Conservation (phyloP, 2,888 invertebrate species). For the Tupiocoris notatus region DNA sequence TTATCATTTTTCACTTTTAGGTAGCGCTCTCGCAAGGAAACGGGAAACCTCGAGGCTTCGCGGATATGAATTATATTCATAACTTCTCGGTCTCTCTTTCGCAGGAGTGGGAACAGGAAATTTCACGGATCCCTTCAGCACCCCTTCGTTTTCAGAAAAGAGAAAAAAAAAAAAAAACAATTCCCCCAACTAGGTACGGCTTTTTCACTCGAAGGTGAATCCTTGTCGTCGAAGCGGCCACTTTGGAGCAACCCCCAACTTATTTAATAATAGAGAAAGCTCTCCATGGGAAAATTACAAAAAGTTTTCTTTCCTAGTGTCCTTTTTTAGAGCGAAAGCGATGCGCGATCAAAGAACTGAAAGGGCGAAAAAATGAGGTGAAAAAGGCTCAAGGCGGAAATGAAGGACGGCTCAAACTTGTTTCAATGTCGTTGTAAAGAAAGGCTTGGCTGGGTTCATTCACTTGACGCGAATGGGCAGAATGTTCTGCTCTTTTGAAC, state of each 20-base stretch:
- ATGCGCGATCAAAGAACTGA: not conserved
- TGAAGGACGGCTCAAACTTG: not conserved
- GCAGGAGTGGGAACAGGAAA: not conserved
- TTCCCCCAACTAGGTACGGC: too few species aligned
- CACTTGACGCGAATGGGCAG: too few species aligned
- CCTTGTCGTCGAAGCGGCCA: not conserved
- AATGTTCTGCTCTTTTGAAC: too few species aligned
- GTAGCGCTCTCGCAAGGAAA: not conserved
- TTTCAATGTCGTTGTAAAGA: too few species aligned
- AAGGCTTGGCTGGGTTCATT: too few species aligned
- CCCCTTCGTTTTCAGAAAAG: not conserved
- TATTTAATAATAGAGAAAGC: not conserved
- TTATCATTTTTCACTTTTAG: not conserved
- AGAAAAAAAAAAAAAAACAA: not conserved
- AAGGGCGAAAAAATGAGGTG: not conserved
- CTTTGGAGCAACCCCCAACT: not conserved
- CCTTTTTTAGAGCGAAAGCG: not conserved
- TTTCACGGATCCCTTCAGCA: not conserved
- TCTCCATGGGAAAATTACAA: not conserved
- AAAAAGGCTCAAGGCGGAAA: not conserved
- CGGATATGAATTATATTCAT: not conserved
- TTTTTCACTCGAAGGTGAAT: not conserved
- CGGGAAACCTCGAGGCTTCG: not conserved
- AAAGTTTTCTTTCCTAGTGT: not conserved
- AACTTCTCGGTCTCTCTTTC: not conserved